phyloP scores from a whole-genome alignment of 35 echinoderm and acorn worm species.

The Hemicentrotus pulcherrimus region DNA sequence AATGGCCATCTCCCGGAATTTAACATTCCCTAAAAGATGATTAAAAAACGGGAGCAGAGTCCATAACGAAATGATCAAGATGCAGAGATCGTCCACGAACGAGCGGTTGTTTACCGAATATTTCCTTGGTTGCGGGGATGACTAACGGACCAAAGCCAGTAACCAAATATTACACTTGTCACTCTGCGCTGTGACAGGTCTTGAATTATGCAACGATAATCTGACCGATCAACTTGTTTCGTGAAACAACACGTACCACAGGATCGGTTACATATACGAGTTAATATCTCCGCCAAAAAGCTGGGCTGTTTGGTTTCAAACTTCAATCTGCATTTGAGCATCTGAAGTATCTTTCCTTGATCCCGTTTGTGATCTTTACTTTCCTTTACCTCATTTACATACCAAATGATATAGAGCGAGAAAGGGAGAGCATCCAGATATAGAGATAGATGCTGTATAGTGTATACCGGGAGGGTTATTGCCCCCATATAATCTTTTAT shows the following conservation, averaged over 20 bases:
- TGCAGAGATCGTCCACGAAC: neutral
- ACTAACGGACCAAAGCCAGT: slow-evolving; percentile 45
- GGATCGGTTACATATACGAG: slow-evolving; percentile 39
- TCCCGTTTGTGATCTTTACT: neutral
- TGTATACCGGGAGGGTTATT: neutral
- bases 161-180: slow-evolving; percentile 39
- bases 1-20: neutral
- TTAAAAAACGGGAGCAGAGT: neutral
- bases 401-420: neutral
- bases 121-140: slow-evolving; percentile 36
- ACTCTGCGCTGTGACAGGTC: slow-evolving; percentile 38
- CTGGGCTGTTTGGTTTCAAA: slow-evolving; percentile 34
- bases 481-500: neutral
- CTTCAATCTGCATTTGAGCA: slow-evolving; percentile 30
- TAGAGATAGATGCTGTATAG: neutral
- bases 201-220: slow-evolving; percentile 45
- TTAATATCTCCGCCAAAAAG: slow-evolving; percentile 20
- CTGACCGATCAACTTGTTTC: slow-evolving; percentile 50
- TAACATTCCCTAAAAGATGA: neutral
- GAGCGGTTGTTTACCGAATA: slow-evolving; percentile 16
- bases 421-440: neutral
- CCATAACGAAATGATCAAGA: neutral
- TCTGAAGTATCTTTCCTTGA: slow-evolving; percentile 16
- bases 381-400: neutral
- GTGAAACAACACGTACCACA: slow-evolving; percentile 21